Evolutionary conservation across 1,140 invertebrate genomes (phyloP).

Genomic region (Drosophila quadrilineata): DNA sequence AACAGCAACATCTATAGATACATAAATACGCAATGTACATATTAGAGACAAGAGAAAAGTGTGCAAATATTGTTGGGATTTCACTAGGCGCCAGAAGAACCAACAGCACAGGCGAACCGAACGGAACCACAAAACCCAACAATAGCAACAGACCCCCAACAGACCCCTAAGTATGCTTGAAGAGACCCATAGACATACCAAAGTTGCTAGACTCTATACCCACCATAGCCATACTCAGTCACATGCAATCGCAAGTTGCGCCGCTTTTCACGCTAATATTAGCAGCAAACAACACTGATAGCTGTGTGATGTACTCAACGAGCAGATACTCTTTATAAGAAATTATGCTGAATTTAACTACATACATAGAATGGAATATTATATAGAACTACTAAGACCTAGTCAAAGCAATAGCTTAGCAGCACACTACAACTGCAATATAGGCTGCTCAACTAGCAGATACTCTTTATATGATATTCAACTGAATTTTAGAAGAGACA

Average conservation of each 20-base stretch:
- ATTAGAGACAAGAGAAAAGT: constrained; percentile 1
- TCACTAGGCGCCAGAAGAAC: constrained; percentile 25
- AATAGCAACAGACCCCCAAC: neutral
- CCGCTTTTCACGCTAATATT: constrained; percentile 48
- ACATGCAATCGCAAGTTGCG: constrained; percentile 44
- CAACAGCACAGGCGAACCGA: too few relatives aligned
- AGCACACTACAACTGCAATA: constrained; percentile 30
- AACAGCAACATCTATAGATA: neutral
- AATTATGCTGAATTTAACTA: too few relatives aligned
- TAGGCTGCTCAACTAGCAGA: neutral
- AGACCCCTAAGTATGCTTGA: neutral
- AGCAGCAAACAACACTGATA: constrained; percentile 34
- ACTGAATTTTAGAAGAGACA: too few relatives aligned
- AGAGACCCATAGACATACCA: neutral
- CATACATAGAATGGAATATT: too few relatives aligned
- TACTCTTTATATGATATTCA: too few relatives aligned
- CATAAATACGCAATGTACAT: neutral
- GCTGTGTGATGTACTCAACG: constrained; percentile 9
- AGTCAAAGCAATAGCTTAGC: too few relatives aligned
- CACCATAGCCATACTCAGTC: neutral
- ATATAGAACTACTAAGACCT: too few relatives aligned
- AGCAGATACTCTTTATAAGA: constrained; percentile 5
- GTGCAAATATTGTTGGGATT: constrained; percentile 44
- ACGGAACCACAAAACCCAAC: constrained; percentile 19
- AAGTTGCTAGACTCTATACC: neutral